A percentile compares a stretch with the other conserved stretches of the same genome.
Conservation (phyloP, 2,888 invertebrate species). For the Parnassius glacialis region DNA sequence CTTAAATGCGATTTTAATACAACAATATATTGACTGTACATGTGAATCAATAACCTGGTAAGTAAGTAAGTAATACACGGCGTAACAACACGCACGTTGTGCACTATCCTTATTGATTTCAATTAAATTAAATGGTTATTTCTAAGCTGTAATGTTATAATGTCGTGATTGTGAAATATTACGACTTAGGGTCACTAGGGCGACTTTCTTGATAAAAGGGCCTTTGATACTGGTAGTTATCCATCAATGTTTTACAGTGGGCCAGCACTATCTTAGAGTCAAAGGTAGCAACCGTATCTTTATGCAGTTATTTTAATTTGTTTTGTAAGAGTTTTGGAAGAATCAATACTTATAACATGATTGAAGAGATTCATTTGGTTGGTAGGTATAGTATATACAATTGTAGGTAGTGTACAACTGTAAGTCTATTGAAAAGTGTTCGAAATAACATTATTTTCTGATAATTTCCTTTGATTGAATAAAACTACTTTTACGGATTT, state of each 20-base stretch:
- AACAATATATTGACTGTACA: too few relatives aligned
- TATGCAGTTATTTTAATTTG: constrained; percentile 14
- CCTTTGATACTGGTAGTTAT: constrained; percentile 22
- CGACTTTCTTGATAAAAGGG: constrained; percentile 29
- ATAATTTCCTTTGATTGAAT: too few relatives aligned
- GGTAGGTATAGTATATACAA: too few relatives aligned
- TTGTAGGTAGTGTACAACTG: too few relatives aligned
- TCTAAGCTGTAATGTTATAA: constrained; percentile 9
- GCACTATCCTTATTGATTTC: constrained; percentile 14
- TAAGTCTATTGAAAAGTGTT: too few relatives aligned
- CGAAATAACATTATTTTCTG: too few relatives aligned
- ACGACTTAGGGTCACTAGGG: constrained; percentile 21
- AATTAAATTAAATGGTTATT: constrained; percentile 15
- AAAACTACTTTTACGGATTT: too few relatives aligned
- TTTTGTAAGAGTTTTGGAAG: constrained; percentile 4
- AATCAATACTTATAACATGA: not conserved
- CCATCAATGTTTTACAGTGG: constrained; percentile 19
- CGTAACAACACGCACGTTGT: constrained; percentile 10
- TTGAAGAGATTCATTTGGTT: not conserved
- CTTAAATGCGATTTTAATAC: too few relatives aligned
- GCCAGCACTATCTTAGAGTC: constrained; percentile 18
- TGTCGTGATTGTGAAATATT: constrained; percentile 29
- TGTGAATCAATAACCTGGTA: too few relatives aligned
- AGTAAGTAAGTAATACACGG: not conserved
- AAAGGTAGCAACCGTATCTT: constrained; percentile 14